Percentiles rank a stretch among this genome's conserved stretches.
Evolutionary conservation across 2,888 invertebrate species (phyloP).

Genomic region (Apotomis betuletana): DNA sequence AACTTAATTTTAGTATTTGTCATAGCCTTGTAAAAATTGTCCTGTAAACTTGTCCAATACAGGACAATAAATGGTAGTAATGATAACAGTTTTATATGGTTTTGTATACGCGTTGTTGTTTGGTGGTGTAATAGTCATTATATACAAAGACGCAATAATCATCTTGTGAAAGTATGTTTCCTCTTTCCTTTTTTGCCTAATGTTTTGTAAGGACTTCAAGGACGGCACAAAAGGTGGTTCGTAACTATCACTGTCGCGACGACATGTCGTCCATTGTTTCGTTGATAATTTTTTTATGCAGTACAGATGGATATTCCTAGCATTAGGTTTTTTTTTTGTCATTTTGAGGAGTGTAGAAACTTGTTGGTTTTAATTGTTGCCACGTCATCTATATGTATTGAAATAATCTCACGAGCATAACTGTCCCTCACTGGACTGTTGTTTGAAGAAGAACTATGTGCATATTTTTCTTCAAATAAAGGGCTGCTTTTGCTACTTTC

Average conservation of each 20-base stretch:
- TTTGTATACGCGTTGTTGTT: too few relatives aligned
- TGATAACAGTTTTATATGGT: neutral
- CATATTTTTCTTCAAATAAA: neutral
- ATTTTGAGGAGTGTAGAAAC: neutral
- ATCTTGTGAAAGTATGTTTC: too few relatives aligned
- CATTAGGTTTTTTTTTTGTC: neutral
- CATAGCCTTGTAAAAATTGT: neutral
- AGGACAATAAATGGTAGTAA: neutral
- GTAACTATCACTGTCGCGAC: neutral
- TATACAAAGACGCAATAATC: too few relatives aligned
- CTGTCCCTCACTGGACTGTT: neutral
- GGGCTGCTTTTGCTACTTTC: neutral
- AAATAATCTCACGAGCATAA: neutral
- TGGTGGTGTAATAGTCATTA: too few relatives aligned
- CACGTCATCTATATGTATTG: neutral
- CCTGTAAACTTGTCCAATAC: slow-evolving; percentile 7
- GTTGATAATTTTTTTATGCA: neutral
- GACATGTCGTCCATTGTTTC: neutral
- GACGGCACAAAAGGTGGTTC: too few relatives aligned
- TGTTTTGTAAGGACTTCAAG: neutral
- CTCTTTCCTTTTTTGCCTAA: neutral
- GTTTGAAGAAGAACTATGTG: neutral
- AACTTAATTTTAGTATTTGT: neutral
- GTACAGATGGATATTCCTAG: neutral
- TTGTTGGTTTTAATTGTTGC: neutral